These are phyloP conservation scores for Machimus rusticus DNA, from an alignment of 2,888 invertebrate species.

Conservation along the genomic window DNA sequence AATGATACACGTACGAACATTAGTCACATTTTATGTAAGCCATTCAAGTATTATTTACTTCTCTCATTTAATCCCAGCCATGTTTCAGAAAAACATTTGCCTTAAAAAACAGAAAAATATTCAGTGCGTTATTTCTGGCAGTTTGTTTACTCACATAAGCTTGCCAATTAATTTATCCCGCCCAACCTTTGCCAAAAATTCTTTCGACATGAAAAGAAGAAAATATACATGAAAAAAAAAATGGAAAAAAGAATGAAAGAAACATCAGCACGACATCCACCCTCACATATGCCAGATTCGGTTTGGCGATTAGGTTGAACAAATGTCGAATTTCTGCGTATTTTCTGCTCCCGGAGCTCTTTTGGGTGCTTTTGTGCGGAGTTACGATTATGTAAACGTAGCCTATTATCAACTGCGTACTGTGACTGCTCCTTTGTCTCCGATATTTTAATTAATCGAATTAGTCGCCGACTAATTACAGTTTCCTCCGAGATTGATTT, in stretches of 20 bases:
- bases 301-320: neutral
- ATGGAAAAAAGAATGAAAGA: neutral
- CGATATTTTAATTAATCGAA: neutral
- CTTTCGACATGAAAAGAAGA: neutral
- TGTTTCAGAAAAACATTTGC: neutral
- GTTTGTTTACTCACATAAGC: neutral
- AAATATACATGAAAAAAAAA: neutral
- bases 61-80: neutral
- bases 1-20: neutral
- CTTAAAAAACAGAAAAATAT: neutral
- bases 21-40: neutral
- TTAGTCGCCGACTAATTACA: neutral
- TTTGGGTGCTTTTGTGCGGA: neutral
- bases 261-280: neutral
- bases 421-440: neutral
- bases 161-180: neutral
- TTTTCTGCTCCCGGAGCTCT: neutral
- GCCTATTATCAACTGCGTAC: neutral
- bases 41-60: neutral
- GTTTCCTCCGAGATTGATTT: neutral
- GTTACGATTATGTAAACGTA: neutral
- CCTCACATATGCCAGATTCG: neutral
- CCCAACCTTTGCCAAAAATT: neutral
- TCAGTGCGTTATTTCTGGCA: neutral
- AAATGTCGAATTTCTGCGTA: neutral